A percentile compares a stretch with the other conserved stretches of the same genome.
These are phyloP conservation scores for Meriones unguiculatus DNA, from an alignment of 2,113 vertebrate species.

Conservation along the genomic window DNA sequence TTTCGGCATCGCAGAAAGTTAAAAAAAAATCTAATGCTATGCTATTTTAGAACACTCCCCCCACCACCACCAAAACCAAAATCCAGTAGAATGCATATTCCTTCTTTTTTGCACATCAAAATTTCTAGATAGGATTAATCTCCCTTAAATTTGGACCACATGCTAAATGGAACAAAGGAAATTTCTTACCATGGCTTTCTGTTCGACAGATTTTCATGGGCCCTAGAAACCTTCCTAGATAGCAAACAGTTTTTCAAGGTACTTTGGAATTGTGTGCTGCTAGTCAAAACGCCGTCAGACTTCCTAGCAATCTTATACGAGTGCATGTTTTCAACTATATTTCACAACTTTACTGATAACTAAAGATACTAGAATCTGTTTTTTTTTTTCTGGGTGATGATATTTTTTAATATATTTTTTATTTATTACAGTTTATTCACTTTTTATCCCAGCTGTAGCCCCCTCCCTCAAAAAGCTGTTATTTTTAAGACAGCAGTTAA, in stretches of 20 bases:
- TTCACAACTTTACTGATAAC: not conserved
- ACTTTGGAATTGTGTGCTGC: not conserved
- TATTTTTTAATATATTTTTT: no score
- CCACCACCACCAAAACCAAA: not conserved
- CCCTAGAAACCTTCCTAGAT: conserved; percentile 21
- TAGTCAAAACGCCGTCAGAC: conserved; percentile 17
- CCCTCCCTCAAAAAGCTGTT: not conserved
- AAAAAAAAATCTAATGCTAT: not conserved
- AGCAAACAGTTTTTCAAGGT: conserved; percentile 43
- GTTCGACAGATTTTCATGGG: conserved; percentile 10
- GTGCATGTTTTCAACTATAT: not conserved
- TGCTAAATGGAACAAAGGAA: conserved; percentile 28
- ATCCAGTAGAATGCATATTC: not conserved
- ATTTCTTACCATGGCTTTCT: conserved; percentile 16
- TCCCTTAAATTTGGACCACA: conserved; percentile 14
- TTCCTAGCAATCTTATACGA: conserved; percentile 47
- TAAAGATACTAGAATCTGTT: not conserved
- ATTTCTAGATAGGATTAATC: not conserved
- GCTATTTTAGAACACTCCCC: not conserved
- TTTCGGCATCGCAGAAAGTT: not conserved
- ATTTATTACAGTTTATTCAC: no score
- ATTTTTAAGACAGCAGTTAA: conserved; percentile 22
- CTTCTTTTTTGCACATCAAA: conserved; percentile 52
- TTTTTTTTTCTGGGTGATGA: not conserved
- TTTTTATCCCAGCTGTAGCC: no score